Evolutionary conservation across 2,113 vertebrate genomes (phyloP).

Genomic region (Rostratula benghalensis): DNA sequence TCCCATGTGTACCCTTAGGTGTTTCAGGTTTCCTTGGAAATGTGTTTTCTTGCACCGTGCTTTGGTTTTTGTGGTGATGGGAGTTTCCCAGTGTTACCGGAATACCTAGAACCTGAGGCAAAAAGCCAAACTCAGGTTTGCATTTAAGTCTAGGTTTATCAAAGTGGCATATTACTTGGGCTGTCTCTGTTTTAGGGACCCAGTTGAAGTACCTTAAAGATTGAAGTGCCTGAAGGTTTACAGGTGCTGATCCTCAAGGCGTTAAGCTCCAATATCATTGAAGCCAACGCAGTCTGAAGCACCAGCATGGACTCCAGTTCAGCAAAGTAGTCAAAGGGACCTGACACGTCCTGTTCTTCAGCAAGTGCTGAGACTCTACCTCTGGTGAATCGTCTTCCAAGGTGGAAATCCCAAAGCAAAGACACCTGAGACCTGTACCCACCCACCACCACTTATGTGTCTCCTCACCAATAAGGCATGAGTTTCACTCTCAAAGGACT

Average conservation of each 20-base stretch:
- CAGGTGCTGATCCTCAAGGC: neutral
- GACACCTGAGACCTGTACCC: neutral
- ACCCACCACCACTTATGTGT: neutral
- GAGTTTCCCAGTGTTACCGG: neutral
- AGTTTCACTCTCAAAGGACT: neutral
- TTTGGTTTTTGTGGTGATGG: constrained; percentile 3
- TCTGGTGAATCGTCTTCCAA: neutral
- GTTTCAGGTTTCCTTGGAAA: neutral
- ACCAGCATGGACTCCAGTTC: neutral
- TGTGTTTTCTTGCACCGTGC: neutral
- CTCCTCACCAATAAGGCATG: neutral
- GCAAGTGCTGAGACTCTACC: neutral
- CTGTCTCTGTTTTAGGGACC: neutral
- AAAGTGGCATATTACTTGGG: neutral
- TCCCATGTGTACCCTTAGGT: neutral
- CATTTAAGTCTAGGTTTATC: neutral
- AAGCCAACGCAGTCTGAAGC: neutral
- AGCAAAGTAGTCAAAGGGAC: neutral
- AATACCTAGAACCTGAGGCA: neutral
- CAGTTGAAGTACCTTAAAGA: neutral
- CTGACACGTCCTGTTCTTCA: neutral
- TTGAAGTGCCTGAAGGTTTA: neutral
- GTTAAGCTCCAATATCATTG: neutral
- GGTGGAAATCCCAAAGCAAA: neutral
- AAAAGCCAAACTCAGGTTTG: neutral